phyloP scores from a whole-genome alignment of 2,113 vertebrate species.

The Ictalurus punctatus region DNA sequence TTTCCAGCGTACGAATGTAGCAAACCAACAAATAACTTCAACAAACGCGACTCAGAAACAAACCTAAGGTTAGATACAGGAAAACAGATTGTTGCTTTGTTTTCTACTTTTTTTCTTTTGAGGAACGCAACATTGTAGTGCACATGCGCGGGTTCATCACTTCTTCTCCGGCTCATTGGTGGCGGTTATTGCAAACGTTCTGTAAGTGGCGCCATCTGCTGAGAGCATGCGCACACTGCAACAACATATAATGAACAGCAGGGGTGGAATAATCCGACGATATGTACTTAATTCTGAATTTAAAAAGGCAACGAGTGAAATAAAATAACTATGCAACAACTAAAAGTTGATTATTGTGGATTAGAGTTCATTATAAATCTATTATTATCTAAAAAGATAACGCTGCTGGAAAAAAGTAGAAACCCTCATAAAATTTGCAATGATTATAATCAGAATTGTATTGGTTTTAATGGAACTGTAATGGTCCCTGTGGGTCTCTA shows the following conservation, averaged over 20 bases:
- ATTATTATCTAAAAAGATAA: too few relatives aligned
- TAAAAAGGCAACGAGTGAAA: too few relatives aligned
- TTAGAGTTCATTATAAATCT: too few relatives aligned
- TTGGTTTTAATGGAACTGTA: too few relatives aligned
- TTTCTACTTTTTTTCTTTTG: conserved; percentile 8
- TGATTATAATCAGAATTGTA: too few relatives aligned
- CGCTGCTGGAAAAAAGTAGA: too few relatives aligned
- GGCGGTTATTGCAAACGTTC: not conserved
- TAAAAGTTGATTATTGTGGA: too few relatives aligned
- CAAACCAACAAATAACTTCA: not conserved
- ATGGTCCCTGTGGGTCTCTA: too few relatives aligned
- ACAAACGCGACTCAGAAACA: not conserved
- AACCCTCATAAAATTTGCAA: too few relatives aligned
- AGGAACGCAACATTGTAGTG: not conserved
- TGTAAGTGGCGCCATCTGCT: not conserved
- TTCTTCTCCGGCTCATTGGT: not conserved
- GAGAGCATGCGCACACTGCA: not conserved
- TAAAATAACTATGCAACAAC: too few relatives aligned
- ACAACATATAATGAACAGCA: not conserved
- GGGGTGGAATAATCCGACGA: not conserved
- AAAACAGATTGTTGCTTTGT: not conserved
- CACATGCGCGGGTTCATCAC: not conserved
- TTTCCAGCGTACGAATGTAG: not conserved
- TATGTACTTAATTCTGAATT: too few relatives aligned
- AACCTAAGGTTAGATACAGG: not conserved